A percentile compares a stretch with the other conserved stretches of the same genome.
These are phyloP conservation scores for Sphaeramia orbicularis DNA, from an alignment of 2,797 vertebrate genomes.

Conservation along the genomic window DNA sequence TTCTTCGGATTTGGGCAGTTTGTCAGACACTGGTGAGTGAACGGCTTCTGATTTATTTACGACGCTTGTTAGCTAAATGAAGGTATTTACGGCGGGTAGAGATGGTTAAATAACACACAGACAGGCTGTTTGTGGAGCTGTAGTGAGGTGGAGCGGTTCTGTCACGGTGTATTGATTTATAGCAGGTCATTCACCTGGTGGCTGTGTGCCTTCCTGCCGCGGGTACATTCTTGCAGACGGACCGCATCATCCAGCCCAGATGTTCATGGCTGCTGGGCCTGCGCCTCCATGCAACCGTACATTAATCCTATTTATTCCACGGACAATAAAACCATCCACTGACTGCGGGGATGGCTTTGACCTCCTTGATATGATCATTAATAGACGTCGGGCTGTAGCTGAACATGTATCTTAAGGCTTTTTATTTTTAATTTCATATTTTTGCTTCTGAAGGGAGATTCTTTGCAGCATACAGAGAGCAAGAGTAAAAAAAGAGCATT, in stretches of 20 bases:
- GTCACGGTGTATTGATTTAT: conserved; percentile 36
- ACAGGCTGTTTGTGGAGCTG: background rate
- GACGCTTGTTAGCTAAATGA: background rate
- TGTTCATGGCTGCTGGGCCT: conserved; percentile 63
- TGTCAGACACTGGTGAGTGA: conserved; percentile 64
- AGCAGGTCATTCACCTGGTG: conserved; percentile 73
- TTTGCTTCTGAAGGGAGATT: background rate
- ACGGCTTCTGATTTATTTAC: conserved; percentile 14
- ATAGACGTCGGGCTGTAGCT: background rate
- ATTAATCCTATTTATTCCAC: conserved; percentile 33
- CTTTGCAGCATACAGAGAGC: background rate
- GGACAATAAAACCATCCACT: background rate
- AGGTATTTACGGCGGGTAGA: too few relatives aligned
- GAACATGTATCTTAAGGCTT: background rate
- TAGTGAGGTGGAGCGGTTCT: conserved; percentile 27
- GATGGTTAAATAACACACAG: background rate
- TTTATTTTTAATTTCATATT: background rate
- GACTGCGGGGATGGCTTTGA: background rate
- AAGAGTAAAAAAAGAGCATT: background rate
- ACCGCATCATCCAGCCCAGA: conserved; percentile 57
- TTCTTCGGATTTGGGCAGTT: conserved; percentile 39
- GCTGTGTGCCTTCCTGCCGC: conserved; percentile 24
- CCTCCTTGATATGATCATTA: conserved; percentile 3
- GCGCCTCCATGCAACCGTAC: background rate
- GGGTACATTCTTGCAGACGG: conserved; percentile 30